A percentile compares a stretch with the other conserved stretches of the same genome.
Conservation (phyloP, 1,140 invertebrate genomes). For the Pomacea maculata region DNA sequence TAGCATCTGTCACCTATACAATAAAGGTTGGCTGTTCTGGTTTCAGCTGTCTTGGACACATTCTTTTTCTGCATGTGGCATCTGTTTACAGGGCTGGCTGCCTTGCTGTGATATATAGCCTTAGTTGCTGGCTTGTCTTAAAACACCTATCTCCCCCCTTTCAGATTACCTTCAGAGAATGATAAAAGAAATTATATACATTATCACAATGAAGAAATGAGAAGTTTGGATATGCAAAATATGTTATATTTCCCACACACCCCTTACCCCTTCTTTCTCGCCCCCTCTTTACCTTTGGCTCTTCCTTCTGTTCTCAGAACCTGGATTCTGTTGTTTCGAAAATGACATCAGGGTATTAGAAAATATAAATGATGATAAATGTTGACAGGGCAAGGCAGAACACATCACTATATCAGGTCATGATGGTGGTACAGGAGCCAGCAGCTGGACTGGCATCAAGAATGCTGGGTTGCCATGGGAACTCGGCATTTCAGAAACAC, state of each 20-base stretch:
- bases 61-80: too few relatives aligned
- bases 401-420: conserved; percentile 99
- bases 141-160: too few relatives aligned
- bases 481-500: conserved; percentile 95
- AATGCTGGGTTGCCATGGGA: conserved; percentile 97
- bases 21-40: too few relatives aligned
- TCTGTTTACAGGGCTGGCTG: too few relatives aligned
- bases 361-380: conserved; percentile 24
- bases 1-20: too few relatives aligned
- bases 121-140: too few relatives aligned
- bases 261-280: background rate
- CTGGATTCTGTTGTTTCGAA: background rate
- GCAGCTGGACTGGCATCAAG: conserved; percentile 95
- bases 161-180: too few relatives aligned
- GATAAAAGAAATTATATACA: too few relatives aligned
- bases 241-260: background rate
- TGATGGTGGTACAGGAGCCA: conserved; percentile 97
- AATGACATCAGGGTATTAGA: background rate
- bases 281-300: background rate
- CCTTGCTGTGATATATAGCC: too few relatives aligned
- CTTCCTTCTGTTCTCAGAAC: too few relatives aligned
- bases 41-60: too few relatives aligned
- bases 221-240: background rate
- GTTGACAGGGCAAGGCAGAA: conserved; percentile 89
- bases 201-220: too few relatives aligned